Evolutionary conservation across 35 echinoderm and acorn worm genomes (phyloP).

Genomic region (Chiridota heheva): DNA sequence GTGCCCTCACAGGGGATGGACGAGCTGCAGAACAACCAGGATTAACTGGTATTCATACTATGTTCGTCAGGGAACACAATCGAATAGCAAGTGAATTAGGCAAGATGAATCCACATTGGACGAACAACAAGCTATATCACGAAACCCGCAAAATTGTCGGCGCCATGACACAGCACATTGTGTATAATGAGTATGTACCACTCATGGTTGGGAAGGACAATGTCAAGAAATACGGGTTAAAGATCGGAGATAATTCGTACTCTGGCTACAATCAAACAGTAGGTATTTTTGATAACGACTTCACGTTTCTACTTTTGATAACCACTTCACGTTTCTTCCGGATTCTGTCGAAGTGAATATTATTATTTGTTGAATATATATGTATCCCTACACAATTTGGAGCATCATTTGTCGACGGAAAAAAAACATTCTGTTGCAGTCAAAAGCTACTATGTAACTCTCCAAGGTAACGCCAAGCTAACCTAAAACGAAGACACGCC

Average conservation of each 20-base stretch:
- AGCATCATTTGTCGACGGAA: too few species aligned
- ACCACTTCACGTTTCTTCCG: too few species aligned
- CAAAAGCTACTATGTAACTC: too few species aligned
- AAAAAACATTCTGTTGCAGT: too few species aligned
- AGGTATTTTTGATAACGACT: too few species aligned
- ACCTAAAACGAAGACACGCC: too few species aligned
- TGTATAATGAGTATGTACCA: slow-evolving; percentile 86
- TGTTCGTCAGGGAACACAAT: slow-evolving; percentile 55
- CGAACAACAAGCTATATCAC: slow-evolving; percentile 12
- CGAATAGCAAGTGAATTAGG: slow-evolving; percentile 25
- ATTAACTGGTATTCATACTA: slow-evolving; percentile 24
- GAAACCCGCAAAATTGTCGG: slow-evolving; percentile 58
- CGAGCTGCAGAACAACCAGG: slow-evolving; percentile 40
- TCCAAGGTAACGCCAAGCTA: too few species aligned
- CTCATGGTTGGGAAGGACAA: slow-evolving; percentile 38
- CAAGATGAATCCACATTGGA: slow-evolving; percentile 54
- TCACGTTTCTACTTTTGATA: too few species aligned
- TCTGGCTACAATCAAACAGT: slow-evolving; percentile 10
- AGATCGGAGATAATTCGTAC: not conserved
- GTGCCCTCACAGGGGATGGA: slow-evolving; percentile 34
- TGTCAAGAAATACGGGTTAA: slow-evolving; percentile 17
- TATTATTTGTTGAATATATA: too few species aligned
- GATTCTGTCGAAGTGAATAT: too few species aligned
- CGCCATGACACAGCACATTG: slow-evolving; percentile 62
- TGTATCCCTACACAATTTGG: too few species aligned